phyloP scores from a whole-genome alignment of 2,797 vertebrate genomes.

The Bradypodion pumilum region DNA sequence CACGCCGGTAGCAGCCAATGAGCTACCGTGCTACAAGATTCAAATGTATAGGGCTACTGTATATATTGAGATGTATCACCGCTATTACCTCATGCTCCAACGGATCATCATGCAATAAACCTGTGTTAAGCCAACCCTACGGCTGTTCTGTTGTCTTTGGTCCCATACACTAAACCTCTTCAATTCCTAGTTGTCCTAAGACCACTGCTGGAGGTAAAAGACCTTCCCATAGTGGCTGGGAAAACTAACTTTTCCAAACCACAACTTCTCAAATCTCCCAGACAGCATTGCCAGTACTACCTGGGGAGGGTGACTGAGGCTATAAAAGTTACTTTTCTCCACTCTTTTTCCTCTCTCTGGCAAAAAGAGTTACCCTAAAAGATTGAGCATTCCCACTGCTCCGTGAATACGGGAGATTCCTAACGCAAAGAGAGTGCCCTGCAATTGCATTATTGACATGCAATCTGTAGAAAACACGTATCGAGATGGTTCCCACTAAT shows the following conservation, averaged over 20 bases:
- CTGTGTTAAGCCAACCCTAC: too few relatives aligned
- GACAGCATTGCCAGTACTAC: not conserved
- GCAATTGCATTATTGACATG: slow-evolving; percentile 63
- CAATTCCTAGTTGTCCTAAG: not conserved
- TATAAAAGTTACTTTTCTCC: too few relatives aligned
- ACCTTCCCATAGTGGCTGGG: too few relatives aligned
- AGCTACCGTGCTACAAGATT: too few relatives aligned
- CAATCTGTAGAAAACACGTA: slow-evolving; percentile 67
- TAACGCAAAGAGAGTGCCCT: not conserved
- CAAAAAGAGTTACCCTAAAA: not conserved
- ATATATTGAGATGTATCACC: too few relatives aligned
- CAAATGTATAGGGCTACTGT: too few relatives aligned
- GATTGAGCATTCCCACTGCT: not conserved
- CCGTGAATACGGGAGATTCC: not conserved
- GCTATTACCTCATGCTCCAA: too few relatives aligned
- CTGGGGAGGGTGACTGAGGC: too few relatives aligned
- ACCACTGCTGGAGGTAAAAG: not conserved
- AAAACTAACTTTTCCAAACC: not conserved
- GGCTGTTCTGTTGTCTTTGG: too few relatives aligned
- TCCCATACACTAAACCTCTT: too few relatives aligned
- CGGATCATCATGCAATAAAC: too few relatives aligned
- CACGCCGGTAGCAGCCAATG: too few relatives aligned
- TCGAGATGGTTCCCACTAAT: slow-evolving; percentile 76
- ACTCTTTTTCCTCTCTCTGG: not conserved
- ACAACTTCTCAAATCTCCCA: not conserved